phyloP scores from a whole-genome alignment of 2,888 invertebrate species.

The Lithophane semibrunnea region DNA sequence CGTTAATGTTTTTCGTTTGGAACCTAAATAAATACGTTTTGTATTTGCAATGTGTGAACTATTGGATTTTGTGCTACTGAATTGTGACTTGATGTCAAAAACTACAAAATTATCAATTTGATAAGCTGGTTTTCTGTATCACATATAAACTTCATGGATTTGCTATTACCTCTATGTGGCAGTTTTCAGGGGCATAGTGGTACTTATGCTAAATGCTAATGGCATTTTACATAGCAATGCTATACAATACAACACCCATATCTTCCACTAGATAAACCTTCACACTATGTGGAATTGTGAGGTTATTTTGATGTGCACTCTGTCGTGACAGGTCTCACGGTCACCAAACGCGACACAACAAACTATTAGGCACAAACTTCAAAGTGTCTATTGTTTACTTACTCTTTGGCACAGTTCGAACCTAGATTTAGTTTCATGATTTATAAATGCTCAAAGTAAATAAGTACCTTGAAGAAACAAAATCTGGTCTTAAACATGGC shows the following conservation, averaged over 20 bases:
- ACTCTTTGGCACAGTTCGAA: constrained; percentile 33
- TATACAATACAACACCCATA: constrained; percentile 6
- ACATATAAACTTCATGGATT: neutral
- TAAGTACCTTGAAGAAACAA: neutral
- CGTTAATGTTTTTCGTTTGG: neutral
- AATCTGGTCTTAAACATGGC: neutral
- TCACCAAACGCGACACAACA: constrained; percentile 24
- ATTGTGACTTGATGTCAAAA: neutral
- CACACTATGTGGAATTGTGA: constrained; percentile 6
- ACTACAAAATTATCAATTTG: neutral
- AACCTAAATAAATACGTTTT: neutral
- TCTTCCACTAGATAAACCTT: constrained; percentile 25
- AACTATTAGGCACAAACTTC: constrained; percentile 17
- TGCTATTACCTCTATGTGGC: neutral
- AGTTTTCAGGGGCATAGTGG: neutral
- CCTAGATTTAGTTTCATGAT: constrained; percentile 30
- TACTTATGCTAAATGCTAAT: constrained; percentile 17
- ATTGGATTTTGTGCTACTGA: neutral
- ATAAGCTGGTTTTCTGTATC: neutral
- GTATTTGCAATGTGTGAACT: too few relatives aligned
- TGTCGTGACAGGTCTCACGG: constrained; percentile 28
- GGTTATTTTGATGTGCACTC: constrained; percentile 40
- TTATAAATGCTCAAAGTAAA: constrained; percentile 4
- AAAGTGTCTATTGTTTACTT: constrained; percentile 38
- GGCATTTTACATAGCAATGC: constrained; percentile 17